Evolutionary conservation across 2,888 invertebrate species (phyloP).

Genomic region (Melitaea athalia): DNA sequence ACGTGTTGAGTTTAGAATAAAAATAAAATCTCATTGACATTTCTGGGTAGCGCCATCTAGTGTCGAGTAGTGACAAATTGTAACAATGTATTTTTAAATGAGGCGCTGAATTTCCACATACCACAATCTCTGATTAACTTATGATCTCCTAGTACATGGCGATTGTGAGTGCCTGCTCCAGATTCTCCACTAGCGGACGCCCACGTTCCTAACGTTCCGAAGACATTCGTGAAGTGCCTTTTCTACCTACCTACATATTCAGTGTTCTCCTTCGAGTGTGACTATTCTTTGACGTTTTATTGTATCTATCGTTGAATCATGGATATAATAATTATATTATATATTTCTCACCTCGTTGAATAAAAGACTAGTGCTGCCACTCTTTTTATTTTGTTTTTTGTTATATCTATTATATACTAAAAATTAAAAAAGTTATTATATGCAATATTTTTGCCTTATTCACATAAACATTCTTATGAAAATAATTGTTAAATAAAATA

Average conservation of each 20-base stretch:
- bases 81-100: constrained; percentile 42
- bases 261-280: neutral
- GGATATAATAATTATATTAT: no score
- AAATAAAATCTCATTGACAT: neutral
- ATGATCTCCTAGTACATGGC: constrained; percentile 75
- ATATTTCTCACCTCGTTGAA: no score
- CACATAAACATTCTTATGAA: no score
- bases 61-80: constrained; percentile 25
- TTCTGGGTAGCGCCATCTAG: constrained; percentile 37
- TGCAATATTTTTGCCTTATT: no score
- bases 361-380: neutral
- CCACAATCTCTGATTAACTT: constrained; percentile 28
- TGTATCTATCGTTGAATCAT: neutral
- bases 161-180: constrained; percentile 81
- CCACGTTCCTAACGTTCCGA: constrained; percentile 75
- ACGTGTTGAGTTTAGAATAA: no score
- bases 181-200: constrained; percentile 75
- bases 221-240: constrained; percentile 49
- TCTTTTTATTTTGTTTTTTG: neutral
- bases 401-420: neutral
- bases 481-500: no score
- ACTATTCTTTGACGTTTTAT: neutral
- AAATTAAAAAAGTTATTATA: neutral
- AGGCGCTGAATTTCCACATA: constrained; percentile 38
- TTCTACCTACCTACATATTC: constrained; percentile 7